Conservation (phyloP, 2,888 invertebrate species). For the Saturnia japonica region DNA sequence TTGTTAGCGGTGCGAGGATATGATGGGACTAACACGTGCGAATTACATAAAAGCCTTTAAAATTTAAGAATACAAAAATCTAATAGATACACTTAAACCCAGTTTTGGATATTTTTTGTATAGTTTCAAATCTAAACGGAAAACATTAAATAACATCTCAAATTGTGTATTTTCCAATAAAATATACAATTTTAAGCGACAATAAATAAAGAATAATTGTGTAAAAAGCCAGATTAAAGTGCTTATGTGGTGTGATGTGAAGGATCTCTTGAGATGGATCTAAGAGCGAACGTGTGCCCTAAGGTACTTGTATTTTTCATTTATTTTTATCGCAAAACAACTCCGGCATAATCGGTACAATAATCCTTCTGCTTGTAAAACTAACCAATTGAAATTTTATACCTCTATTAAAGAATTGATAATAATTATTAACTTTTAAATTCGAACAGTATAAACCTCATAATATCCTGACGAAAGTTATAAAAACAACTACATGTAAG, state of each 20-base stretch:
- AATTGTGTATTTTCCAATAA: no score
- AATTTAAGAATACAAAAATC: no score
- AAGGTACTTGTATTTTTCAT: no score
- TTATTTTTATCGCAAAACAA: not conserved
- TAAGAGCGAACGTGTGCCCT: not conserved
- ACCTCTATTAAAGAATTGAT: no score
- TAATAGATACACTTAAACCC: not conserved
- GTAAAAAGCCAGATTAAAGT: constrained; percentile 53
- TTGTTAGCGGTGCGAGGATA: not conserved
- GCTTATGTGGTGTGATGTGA: constrained; percentile 47
- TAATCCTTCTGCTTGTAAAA: not conserved
- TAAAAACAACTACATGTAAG: no score
- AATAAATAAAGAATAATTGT: constrained; percentile 28
- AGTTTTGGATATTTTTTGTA: not conserved
- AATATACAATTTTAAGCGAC: not conserved
- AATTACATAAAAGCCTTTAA: no score
- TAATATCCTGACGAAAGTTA: no score
- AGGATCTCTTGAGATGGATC: constrained; percentile 49
- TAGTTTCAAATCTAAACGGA: not conserved
- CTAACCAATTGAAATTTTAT: not conserved
- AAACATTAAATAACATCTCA: not conserved
- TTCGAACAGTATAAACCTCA: no score
- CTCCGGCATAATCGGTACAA: not conserved
- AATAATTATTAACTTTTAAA: no score
- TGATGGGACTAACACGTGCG: no score